A percentile compares a stretch with the other conserved stretches of the same genome.
phyloP scores from a whole-genome alignment of 2,113 vertebrate species.

The Brachionichthys hirsutus region DNA sequence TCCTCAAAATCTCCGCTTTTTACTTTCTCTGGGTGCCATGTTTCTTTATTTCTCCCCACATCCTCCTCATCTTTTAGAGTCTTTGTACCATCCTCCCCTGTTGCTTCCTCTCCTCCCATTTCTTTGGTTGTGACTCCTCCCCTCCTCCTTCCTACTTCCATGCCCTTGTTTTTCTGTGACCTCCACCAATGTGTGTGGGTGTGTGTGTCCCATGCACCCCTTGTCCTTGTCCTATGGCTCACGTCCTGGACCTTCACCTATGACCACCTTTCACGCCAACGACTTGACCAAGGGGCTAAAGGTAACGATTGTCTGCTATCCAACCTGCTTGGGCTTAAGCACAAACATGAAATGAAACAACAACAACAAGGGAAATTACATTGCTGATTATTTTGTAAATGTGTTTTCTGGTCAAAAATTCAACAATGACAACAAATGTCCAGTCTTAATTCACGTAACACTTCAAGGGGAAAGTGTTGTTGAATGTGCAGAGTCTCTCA shows the following conservation, averaged over 20 bases:
- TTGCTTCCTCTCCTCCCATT: constrained; percentile 17
- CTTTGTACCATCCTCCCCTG: constrained; percentile 37
- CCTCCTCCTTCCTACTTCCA: constrained; percentile 41
- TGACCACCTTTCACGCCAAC: constrained; percentile 69
- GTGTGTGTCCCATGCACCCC: no score
- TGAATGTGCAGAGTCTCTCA: constrained; percentile 79
- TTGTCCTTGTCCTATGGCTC: constrained; percentile 76
- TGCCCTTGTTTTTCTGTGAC: constrained; percentile 60
- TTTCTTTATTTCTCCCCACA: constrained; percentile 43
- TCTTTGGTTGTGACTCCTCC: constrained; percentile 4
- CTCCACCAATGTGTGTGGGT: constrained; percentile 66
- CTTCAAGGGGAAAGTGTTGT: constrained; percentile 69
- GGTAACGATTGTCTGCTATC: constrained; percentile 78
- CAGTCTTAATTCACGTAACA: constrained; percentile 62
- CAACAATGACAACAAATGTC: constrained; percentile 62
- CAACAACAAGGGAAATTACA: neutral
- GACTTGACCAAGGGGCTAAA: constrained; percentile 71
- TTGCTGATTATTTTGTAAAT: constrained; percentile 54
- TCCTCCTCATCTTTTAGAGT: constrained; percentile 32
- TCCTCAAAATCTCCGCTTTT: constrained; percentile 49
- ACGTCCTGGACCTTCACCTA: constrained; percentile 73
- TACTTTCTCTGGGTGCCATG: constrained; percentile 47
- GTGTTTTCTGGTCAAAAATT: constrained; percentile 56
- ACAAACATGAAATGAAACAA: constrained; percentile 5
- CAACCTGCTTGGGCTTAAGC: constrained; percentile 59